Conservation (phyloP, 2,113 vertebrate species). For the Crotalus helleri region DNA sequence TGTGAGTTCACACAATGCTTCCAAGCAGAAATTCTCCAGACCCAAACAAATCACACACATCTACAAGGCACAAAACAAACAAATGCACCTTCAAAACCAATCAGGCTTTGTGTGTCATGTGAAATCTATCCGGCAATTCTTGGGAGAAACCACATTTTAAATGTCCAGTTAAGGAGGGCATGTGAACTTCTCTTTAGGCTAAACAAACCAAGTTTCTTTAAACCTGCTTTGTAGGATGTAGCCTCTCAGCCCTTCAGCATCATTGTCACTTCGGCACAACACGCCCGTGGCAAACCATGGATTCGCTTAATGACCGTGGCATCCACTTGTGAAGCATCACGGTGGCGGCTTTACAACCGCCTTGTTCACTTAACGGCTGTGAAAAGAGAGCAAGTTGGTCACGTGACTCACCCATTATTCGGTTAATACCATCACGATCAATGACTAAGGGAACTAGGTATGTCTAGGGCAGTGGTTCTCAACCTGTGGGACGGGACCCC, state of each 20-base stretch:
- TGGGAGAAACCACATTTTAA: neutral
- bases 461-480: no score
- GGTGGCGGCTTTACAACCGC: no score
- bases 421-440: no score
- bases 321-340: no score
- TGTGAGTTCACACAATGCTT: neutral
- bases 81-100: neutral
- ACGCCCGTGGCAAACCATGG: neutral
- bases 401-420: no score
- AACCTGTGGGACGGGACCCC: no score
- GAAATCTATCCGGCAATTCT: neutral
- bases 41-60: neutral
- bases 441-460: no score
- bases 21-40: neutral
- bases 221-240: neutral
- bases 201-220: neutral
- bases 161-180: neutral
- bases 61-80: neutral
- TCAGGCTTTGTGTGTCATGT: neutral
- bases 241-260: neutral
- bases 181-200: neutral
- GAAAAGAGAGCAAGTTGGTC: no score
- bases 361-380: no score
- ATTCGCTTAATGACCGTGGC: no score
- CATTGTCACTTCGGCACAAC: neutral